A percentile compares a stretch with the other conserved stretches of the same genome.
Conservation (phyloP, 1,140 invertebrate genomes). For the Cherax quadricarinatus region DNA sequence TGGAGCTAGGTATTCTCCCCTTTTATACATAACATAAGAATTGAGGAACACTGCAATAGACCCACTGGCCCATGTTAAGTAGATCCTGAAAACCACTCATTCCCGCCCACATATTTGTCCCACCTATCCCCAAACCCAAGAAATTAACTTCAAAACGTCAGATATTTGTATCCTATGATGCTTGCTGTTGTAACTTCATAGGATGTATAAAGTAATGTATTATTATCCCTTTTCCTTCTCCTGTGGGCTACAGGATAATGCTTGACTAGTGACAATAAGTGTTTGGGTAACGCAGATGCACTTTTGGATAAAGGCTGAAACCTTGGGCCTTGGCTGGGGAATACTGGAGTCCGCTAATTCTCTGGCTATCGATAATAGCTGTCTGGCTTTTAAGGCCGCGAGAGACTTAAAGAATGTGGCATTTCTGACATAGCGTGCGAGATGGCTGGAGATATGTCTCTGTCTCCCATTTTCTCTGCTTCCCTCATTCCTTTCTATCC, state of each 20-base stretch:
- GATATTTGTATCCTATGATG: too few relatives aligned
- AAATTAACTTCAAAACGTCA: too few relatives aligned
- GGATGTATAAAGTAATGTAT: background rate
- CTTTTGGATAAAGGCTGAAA: background rate
- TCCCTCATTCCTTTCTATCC: background rate
- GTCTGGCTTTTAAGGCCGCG: background rate
- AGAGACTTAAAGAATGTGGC: background rate
- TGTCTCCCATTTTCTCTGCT: background rate
- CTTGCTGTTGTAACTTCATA: background rate
- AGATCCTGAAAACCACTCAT: too few relatives aligned
- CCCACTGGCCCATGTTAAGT: too few relatives aligned
- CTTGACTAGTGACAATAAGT: background rate
- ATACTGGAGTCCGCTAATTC: background rate
- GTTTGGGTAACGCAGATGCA: background rate
- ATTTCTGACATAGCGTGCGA: background rate
- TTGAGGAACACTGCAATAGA: too few relatives aligned
- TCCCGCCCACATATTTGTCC: too few relatives aligned
- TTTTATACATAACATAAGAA: too few relatives aligned
- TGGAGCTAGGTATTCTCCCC: too few relatives aligned
- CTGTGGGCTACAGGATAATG: background rate
- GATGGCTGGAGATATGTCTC: background rate
- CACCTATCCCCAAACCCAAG: too few relatives aligned
- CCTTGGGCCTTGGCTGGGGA: background rate
- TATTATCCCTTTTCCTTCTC: too few relatives aligned
- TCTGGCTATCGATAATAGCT: background rate